Evolutionary conservation across 2,888 invertebrate genomes (phyloP).

Genomic region (Brachypterus glaber): DNA sequence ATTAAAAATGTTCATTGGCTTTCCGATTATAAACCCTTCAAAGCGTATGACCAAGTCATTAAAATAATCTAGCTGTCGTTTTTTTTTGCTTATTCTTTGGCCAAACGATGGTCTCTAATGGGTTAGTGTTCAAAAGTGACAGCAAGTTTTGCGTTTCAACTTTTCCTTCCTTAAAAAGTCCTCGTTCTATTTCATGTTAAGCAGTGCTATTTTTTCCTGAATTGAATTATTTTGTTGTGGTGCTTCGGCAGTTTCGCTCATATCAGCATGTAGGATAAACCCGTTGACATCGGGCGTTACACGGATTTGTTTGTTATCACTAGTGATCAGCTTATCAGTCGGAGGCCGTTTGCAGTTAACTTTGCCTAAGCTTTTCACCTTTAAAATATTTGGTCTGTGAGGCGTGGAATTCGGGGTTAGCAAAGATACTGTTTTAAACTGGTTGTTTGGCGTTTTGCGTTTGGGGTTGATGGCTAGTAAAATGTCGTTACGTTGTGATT

Average conservation of each 20-base stretch:
- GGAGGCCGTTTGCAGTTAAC: conserved; percentile 31
- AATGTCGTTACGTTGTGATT: conserved; percentile 35
- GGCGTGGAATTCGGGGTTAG: conserved; percentile 21
- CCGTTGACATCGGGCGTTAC: conserved; percentile 31
- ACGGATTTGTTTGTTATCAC: conserved; percentile 33
- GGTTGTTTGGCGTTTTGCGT: conserved; percentile 24
- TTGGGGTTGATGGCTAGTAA: conserved; percentile 31
- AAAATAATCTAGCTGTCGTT: too few species aligned
- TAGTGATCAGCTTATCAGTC: conserved; percentile 28
- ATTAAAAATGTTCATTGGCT: too few species aligned
- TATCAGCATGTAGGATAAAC: conserved; percentile 33
- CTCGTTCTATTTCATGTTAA: conserved; percentile 32
- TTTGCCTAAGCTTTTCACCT: conserved; percentile 28
- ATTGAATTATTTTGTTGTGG: conserved; percentile 28
- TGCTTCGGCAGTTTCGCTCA: conserved; percentile 31
- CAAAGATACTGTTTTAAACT: conserved; percentile 24
- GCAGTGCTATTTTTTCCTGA: conserved; percentile 31
- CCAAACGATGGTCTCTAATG: too few species aligned
- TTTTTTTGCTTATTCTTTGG: too few species aligned
- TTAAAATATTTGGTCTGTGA: conserved; percentile 31
- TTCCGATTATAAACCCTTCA: too few species aligned
- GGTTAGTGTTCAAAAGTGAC: too few species aligned
- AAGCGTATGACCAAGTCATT: too few species aligned
- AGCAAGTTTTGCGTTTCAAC: too few species aligned
- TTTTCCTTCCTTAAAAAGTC: too few species aligned